Evolutionary conservation across 2,888 invertebrate species (phyloP).

Genomic region (Andrena dorsata): DNA sequence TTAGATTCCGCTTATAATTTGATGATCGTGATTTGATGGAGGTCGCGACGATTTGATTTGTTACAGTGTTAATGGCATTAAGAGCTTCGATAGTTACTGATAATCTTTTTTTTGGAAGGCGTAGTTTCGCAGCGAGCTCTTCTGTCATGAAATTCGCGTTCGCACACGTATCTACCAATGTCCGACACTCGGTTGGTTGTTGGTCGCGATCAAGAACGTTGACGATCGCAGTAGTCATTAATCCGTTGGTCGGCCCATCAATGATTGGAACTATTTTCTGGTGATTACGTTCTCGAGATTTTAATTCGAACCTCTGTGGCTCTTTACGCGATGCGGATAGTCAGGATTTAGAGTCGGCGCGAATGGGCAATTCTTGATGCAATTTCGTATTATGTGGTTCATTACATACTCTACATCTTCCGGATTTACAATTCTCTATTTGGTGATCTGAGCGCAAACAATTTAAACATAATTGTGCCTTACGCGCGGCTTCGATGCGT

Average conservation of each 20-base stretch:
- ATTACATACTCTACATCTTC: constrained; percentile 9
- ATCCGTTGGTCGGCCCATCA: neutral
- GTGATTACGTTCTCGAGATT: neutral
- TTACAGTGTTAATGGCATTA: neutral
- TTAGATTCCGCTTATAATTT: neutral
- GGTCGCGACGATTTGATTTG: neutral
- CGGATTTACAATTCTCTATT: neutral
- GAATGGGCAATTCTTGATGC: neutral
- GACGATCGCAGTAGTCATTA: neutral
- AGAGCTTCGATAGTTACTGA: neutral
- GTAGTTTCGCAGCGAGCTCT: neutral
- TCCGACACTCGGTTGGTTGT: neutral
- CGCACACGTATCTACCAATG: neutral
- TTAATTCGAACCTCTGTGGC: too few species aligned
- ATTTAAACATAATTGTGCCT: neutral
- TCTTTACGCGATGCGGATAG: neutral
- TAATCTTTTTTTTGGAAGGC: neutral
- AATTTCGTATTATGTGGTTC: neutral
- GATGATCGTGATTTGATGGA: neutral
- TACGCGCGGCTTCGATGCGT: neutral
- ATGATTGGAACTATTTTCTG: neutral
- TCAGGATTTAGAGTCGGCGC: neutral
- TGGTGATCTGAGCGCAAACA: neutral
- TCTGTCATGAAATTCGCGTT: neutral
- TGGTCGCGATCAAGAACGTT: neutral